Evolutionary conservation across 2,888 invertebrate genomes (phyloP), one percentile per base, ranked within the genome.

Genomic region (Aelia acuminata): DNA sequence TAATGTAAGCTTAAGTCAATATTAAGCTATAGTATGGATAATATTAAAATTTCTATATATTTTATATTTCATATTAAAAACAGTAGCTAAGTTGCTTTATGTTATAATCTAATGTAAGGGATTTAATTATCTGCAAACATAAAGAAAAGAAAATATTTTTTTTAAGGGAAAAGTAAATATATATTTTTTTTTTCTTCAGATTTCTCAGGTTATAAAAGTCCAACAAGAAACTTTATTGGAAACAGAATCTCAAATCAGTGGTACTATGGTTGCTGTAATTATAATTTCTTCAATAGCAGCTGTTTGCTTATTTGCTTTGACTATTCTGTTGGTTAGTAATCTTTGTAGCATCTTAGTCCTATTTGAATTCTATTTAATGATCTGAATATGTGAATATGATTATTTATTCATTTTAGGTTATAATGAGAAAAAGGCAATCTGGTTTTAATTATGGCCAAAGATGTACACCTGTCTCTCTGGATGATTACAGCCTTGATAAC

Each of bases 401-500:
- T n/a, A n/a, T 35, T 26, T 22, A 5, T 26, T 47, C 47, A 48
- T 35, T 90, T 89, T 63, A 97, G 95, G 93, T 97, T 91, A 94
- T 97, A 70, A 96, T 97, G 92, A 94, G 96, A 87, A 96, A 97
- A 91, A 94, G 97, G 11, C 96, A 97, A 89, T 95, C 96, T 90
- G 95, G 96, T 26, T 95, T 96, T 91, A 95, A 95, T 90, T 97
- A 97, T 91, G 96, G 96, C 0, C 96, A 97, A 92, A 94, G 97
- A 88, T 98, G 97, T 91, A 96, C 96, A 0, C 97, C 97, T 0
- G 97, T 97, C 0, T 96, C 96, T 35, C 92, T 97, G 91, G 97
- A 98, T 91, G 97, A 97, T 20, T 98, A 97, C 93, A 97, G 97
- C 91, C 93, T 98, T 92, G 98, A 97, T 93, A 97, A 97, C 92